Evolutionary conservation across 2,113 vertebrate genomes (phyloP), one percentile per base, ranked within the genome.

Genomic region (Periophthalmus modestus): DNA sequence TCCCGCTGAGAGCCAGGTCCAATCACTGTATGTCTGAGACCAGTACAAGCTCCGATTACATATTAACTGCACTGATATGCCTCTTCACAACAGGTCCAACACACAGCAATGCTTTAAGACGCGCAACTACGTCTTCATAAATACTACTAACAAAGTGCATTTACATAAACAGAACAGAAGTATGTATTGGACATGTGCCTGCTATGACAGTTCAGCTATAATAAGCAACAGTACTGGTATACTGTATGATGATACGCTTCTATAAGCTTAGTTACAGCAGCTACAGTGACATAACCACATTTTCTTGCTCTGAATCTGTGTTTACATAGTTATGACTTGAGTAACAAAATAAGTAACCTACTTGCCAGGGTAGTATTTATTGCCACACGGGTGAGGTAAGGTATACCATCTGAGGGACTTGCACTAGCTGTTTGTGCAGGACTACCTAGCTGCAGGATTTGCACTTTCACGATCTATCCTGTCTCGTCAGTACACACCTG

Each of bases 1-100:
- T 34, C 36, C 83, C 62, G 10, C 57, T 62, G 84, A 84, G 87
- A 86, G 78, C 19, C 21, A 57, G 75, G 68, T 66, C 39, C 71
- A 62, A 77, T 24, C 74, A 47, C 69, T 75, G 74, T 1, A 11
- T 59, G 12, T 57, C 73, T 59, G 57, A 14, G 58, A 66, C 61
- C 69, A 4, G 75, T 43, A 74, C 72, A 79, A 65, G 71, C 77
- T 83, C 71, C 71, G 39, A 7, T 72, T 66, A 68, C 79, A 73
- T 63, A 55, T 58, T 19, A 66, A 34, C 71, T 74, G 47, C 34
- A 50, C 46, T 39, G 11, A 50, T 48, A 23, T 39, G 54, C 57
- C 66, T 21, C 52, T 39, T 0, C 48, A 66, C 57, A 46, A 67
- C 70, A 21, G 39, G 43, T 46, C 36, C 19, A 23, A 65, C n/a